Percentiles rank a stretch among this genome's conserved stretches.
These are phyloP conservation scores for Camponotus fellah DNA, from an alignment of 2,888 invertebrate genomes.

Conservation along the genomic window DNA sequence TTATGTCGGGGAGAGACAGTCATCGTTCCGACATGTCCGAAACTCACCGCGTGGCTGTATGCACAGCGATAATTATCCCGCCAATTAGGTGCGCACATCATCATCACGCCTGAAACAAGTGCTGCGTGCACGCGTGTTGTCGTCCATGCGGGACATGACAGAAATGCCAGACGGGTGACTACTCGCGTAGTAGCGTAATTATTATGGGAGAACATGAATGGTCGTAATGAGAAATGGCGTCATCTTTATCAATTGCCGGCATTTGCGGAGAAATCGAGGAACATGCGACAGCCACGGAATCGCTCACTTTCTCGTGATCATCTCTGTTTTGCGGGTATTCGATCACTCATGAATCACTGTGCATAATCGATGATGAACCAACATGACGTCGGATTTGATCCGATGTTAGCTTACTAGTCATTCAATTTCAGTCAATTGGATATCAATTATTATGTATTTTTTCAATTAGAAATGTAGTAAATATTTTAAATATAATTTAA, in stretches of 20 bases:
- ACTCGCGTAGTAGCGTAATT: conserved; percentile 65
- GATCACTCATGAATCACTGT: conserved; percentile 59
- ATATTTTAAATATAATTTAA: background rate
- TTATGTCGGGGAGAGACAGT: conserved; percentile 24
- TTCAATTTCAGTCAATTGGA: background rate
- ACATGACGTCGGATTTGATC: conserved; percentile 5
- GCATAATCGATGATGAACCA: conserved; percentile 33
- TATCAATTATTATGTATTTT: background rate
- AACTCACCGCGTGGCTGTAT: conserved; percentile 18
- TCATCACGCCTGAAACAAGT: conserved; percentile 47
- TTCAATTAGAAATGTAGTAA: background rate
- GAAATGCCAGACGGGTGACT: conserved; percentile 56
- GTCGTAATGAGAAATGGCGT: conserved; percentile 72
- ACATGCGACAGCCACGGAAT: background rate
- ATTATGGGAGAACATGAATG: conserved; percentile 67
- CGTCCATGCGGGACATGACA: conserved; percentile 19
- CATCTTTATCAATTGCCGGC: conserved; percentile 63
- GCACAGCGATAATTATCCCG: conserved; percentile 33
- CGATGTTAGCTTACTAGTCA: background rate
- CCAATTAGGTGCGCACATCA: conserved; percentile 49
- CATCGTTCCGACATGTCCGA: conserved; percentile 26
- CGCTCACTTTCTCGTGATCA: conserved; percentile 56
- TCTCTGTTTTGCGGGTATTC: conserved; percentile 32
- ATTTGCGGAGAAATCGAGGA: conserved; percentile 59
- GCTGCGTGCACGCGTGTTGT: background rate